Evolutionary conservation across 92 coral and sea anemone genomes (phyloP).

Genomic region (Bergia puertoricense): DNA sequence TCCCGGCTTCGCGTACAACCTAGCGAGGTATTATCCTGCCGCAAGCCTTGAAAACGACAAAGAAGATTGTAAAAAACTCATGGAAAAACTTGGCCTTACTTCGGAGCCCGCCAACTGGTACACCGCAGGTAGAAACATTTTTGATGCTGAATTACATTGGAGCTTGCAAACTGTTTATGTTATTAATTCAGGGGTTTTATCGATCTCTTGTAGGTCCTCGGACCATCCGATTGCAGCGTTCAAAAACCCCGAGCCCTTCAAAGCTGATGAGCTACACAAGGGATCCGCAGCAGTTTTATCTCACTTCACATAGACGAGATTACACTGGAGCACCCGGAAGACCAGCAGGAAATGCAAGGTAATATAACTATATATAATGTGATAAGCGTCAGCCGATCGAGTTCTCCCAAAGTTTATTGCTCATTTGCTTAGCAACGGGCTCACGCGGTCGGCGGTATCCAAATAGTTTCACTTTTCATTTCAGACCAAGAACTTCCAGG

Average conservation of each 20-base stretch:
- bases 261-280: conserved; percentile 69
- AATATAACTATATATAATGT: neutral
- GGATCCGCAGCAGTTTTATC: conserved; percentile 75
- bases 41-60: conserved; percentile 55
- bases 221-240: conserved; percentile 42
- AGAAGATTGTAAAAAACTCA: conserved; percentile 66
- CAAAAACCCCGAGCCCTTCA: conserved; percentile 56
- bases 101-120: conserved; percentile 84
- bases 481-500: conserved; percentile 80
- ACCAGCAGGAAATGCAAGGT: conserved; percentile 87
- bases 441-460: neutral
- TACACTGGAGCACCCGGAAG: conserved; percentile 72
- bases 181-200: neutral
- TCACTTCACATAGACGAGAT: conserved; percentile 80
- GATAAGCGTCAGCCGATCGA: too few relatives aligned
- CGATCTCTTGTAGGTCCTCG: conserved; percentile 9
- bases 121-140: conserved; percentile 60
- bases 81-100: conserved; percentile 76
- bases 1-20: conserved; percentile 80
- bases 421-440: conserved; percentile 64
- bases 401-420: neutral
- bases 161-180: neutral
- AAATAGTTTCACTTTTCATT: conserved; percentile 16
- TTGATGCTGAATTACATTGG: neutral
- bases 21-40: conserved; percentile 77